Evolutionary conservation across 2,797 vertebrate species (phyloP).

Genomic region (Gambelia wislizenii): DNA sequence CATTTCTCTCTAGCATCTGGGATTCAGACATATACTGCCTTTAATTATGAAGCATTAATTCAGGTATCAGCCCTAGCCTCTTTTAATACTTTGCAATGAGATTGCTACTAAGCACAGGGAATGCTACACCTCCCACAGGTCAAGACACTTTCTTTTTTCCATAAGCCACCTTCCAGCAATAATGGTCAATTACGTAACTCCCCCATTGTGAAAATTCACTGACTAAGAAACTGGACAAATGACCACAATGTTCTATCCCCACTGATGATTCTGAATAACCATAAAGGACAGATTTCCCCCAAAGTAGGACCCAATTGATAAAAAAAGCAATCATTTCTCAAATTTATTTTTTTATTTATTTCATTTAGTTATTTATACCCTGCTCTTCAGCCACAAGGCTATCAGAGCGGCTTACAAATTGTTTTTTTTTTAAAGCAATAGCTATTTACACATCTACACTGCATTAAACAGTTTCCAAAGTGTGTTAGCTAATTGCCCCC

Average conservation of each 20-base stretch:
- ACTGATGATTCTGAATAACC: not conserved
- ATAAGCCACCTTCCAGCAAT: not conserved
- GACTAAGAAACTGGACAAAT: not conserved
- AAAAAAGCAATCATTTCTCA: too few relatives aligned
- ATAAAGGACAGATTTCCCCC: not conserved
- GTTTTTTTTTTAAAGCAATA: too few relatives aligned
- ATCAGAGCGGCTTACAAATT: too few relatives aligned
- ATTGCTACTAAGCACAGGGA: not conserved
- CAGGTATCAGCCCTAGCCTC: not conserved
- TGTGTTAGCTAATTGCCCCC: too few relatives aligned
- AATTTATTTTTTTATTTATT: too few relatives aligned
- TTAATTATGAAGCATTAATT: not conserved
- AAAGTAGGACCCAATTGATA: too few relatives aligned
- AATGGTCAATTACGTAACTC: not conserved
- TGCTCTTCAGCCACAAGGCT: too few relatives aligned
- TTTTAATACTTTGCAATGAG: not conserved
- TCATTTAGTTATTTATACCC: too few relatives aligned
- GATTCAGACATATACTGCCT: not conserved
- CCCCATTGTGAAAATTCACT: not conserved
- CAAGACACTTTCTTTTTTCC: not conserved
- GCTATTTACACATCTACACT: too few relatives aligned
- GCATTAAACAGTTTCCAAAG: too few relatives aligned
- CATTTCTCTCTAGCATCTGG: not conserved
- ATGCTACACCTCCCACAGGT: not conserved
- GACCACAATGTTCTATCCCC: not conserved